Conservation (phyloP, 2,888 invertebrate species). For the Dusona sp. region DNA sequence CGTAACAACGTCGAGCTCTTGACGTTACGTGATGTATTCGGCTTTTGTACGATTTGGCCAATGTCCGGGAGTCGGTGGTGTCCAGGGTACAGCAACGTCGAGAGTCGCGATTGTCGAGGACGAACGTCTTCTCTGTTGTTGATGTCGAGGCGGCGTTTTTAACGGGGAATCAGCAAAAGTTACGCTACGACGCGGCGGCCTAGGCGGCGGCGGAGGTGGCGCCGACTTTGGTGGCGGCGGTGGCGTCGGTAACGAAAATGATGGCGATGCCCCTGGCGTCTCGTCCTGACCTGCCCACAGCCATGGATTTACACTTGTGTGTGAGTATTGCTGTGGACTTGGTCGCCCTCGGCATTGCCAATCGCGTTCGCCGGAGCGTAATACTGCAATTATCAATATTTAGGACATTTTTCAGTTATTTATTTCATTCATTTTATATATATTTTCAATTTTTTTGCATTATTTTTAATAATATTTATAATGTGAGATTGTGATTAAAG, state of each 20-base stretch:
- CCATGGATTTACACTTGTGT: slow-evolving; percentile 91
- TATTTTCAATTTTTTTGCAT: background rate
- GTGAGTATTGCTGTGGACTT: slow-evolving; percentile 93
- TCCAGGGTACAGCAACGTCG: slow-evolving; percentile 83
- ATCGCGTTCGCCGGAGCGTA: slow-evolving; percentile 93
- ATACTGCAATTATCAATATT: slow-evolving; percentile 87
- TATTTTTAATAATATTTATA: slow-evolving; percentile 8
- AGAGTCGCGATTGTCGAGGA: slow-evolving; percentile 76
- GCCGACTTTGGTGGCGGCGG: slow-evolving; percentile 79
- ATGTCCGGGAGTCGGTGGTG: slow-evolving; percentile 82
- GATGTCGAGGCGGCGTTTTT: slow-evolving; percentile 77
- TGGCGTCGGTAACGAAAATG: slow-evolving; percentile 80
- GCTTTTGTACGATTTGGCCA: slow-evolving; percentile 80
- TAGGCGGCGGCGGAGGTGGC: slow-evolving; percentile 79
- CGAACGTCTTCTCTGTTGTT: slow-evolving; percentile 67
- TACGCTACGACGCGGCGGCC: slow-evolving; percentile 82
- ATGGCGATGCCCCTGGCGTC: slow-evolving; percentile 78
- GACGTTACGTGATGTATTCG: slow-evolving; percentile 81
- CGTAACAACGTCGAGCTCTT: slow-evolving; percentile 68
- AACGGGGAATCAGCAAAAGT: slow-evolving; percentile 82
- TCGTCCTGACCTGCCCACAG: slow-evolving; percentile 79
- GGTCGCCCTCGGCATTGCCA: slow-evolving; percentile 89
- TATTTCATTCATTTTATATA: background rate
- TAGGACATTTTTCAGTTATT: background rate
- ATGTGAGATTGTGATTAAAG: slow-evolving; percentile 36